Evolutionary conservation across 2,797 vertebrate species (phyloP).

Genomic region (Accipiter superciliosus): DNA sequence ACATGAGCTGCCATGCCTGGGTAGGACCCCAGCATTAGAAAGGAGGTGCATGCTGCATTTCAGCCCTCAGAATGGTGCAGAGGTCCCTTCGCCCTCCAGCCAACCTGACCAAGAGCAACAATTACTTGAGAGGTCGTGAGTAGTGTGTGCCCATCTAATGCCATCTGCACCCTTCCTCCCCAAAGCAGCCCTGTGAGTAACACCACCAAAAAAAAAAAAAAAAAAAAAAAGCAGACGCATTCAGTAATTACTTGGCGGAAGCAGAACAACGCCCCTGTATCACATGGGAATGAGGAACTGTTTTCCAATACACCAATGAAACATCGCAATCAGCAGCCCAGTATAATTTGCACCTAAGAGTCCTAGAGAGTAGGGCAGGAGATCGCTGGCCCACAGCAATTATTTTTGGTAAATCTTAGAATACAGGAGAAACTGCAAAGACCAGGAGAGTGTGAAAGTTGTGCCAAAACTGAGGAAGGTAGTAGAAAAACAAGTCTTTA

Average conservation of each 20-base stretch:
- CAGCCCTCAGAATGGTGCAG: background rate
- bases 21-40: background rate
- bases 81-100: background rate
- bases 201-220: background rate
- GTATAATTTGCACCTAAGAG: too few relatives aligned
- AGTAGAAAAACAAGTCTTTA: background rate
- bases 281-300: background rate
- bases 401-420: background rate
- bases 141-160: background rate
- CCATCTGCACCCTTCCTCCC: background rate
- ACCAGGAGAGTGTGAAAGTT: background rate
- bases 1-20: accelerated
- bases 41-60: too few relatives aligned
- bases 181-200: background rate
- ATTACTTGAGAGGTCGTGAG: accelerated
- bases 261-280: background rate
- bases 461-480: background rate
- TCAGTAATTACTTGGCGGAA: background rate
- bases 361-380: background rate
- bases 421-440: background rate
- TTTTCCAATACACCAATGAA: too few relatives aligned
- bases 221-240: background rate
- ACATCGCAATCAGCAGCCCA: background rate
- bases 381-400: too few relatives aligned
- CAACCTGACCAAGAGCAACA: background rate